Evolutionary conservation across 1,140 invertebrate species (phyloP).

Genomic region (Drosophila sulfurigaster): DNA sequence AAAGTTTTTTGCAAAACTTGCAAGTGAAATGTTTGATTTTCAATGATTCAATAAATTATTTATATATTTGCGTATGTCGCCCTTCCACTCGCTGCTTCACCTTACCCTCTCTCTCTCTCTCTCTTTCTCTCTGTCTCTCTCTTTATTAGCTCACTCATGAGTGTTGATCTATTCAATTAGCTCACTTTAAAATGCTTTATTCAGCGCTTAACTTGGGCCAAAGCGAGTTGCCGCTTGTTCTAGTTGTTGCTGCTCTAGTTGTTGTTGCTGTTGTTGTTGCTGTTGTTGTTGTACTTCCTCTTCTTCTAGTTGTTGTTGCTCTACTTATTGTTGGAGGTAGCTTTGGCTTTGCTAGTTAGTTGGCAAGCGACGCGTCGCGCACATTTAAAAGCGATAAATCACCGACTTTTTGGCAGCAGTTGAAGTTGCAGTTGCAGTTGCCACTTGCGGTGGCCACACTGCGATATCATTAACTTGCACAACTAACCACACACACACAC

Average conservation of each 20-base stretch:
- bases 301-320: background rate
- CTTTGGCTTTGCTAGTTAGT: constrained; percentile 53
- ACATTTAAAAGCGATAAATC: constrained; percentile 83
- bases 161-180: constrained; percentile 79
- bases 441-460: constrained; percentile 16
- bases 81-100: background rate
- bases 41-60: constrained; percentile 84
- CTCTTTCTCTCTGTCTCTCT: too few species aligned
- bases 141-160: constrained; percentile 1
- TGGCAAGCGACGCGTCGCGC: constrained; percentile 65
- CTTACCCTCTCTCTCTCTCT: background rate
- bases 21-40: constrained; percentile 84
- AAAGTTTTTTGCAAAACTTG: constrained; percentile 68
- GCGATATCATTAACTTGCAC: constrained; percentile 81
- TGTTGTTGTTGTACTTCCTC: background rate
- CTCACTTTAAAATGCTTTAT: constrained; percentile 47
- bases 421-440: background rate
- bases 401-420: constrained; percentile 71
- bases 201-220: constrained; percentile 10
- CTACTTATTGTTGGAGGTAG: background rate
- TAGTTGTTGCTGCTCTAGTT: background rate
- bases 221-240: background rate
- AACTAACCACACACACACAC: constrained; percentile 40
- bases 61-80: constrained; percentile 78
- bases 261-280: background rate